Percentiles rank a stretch among this genome's conserved stretches.
phyloP scores from a whole-genome alignment of 2,888 invertebrate genomes.

The Ormyrus nitidulus region DNA sequence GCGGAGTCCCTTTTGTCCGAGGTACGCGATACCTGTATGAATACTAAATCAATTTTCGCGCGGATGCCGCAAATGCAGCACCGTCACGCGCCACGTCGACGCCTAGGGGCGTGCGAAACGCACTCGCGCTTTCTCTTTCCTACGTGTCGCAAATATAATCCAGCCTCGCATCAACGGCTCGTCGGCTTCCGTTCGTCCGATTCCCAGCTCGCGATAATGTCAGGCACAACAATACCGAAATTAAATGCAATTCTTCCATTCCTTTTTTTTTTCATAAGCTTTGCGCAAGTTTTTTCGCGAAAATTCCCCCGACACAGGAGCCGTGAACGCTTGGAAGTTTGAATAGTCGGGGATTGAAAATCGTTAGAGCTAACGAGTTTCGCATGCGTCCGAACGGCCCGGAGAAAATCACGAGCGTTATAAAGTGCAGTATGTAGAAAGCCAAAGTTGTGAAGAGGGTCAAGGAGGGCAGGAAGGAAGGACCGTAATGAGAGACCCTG shows the following conservation, averaged over 20 bases:
- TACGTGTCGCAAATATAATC: slow-evolving; percentile 9
- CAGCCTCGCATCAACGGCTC: background rate
- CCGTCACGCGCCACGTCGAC: background rate
- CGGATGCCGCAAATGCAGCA: background rate
- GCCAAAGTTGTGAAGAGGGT: slow-evolving; percentile 49
- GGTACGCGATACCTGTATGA: background rate
- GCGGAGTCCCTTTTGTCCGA: background rate
- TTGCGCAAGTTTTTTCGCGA: background rate
- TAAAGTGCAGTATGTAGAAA: slow-evolving; percentile 19
- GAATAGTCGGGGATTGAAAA: slow-evolving; percentile 47
- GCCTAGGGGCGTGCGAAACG: background rate
- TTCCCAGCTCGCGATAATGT: no score
- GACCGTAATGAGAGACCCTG: slow-evolving; percentile 50
- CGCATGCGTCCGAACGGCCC: slow-evolving; percentile 28
- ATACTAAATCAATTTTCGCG: background rate
- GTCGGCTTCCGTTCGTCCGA: background rate
- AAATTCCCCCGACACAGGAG: slow-evolving; percentile 1
- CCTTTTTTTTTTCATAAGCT: background rate
- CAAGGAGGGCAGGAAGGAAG: slow-evolving; percentile 54
- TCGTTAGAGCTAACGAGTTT: slow-evolving; percentile 53
- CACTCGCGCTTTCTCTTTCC: slow-evolving; percentile 11
- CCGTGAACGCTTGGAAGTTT: slow-evolving; percentile 16
- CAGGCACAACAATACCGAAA: no score
- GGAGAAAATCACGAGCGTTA: slow-evolving; percentile 33
- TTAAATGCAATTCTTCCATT: background rate